These are phyloP conservation scores for Boleophthalmus pectinirostris DNA, from an alignment of 2,113 vertebrate genomes.

Conservation along the genomic window DNA sequence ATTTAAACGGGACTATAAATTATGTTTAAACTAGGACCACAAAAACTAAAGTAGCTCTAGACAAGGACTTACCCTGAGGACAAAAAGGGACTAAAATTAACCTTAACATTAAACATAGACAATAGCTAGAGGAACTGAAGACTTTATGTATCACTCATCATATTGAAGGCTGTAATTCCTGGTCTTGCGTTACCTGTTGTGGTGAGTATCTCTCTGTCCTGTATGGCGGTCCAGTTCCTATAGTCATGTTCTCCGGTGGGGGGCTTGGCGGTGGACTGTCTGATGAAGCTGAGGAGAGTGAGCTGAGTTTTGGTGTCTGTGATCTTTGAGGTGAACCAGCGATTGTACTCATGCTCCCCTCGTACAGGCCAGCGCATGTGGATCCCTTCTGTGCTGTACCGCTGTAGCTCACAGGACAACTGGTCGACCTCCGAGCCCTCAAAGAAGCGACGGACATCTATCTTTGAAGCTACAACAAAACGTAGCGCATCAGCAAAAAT, in stretches of 20 bases:
- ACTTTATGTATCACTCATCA: neutral
- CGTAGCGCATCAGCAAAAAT: fast-evolving
- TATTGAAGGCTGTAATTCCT: neutral
- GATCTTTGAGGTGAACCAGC: constrained; percentile 73
- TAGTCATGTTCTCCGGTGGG: constrained; percentile 32
- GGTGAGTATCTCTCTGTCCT: constrained; percentile 52
- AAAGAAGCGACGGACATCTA: constrained; percentile 63
- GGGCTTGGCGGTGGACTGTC: constrained; percentile 51
- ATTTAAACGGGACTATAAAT: too few relatives aligned
- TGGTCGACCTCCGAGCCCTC: constrained; percentile 36
- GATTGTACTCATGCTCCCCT: constrained; percentile 40
- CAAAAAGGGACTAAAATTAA: too few relatives aligned
- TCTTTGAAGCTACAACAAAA: constrained; percentile 55
- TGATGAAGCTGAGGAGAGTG: constrained; percentile 63
- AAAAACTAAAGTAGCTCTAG: too few relatives aligned
- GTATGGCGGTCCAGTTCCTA: constrained; percentile 40
- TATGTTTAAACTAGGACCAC: too few relatives aligned
- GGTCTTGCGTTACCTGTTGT: constrained; percentile 63
- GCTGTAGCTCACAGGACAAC: constrained; percentile 71
- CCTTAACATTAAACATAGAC: too few relatives aligned
- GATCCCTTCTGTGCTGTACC: constrained; percentile 65
- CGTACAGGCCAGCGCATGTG: constrained; percentile 71
- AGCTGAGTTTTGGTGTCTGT: constrained; percentile 60
- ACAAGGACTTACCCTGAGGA: too few relatives aligned
- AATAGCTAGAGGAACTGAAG: too few relatives aligned